Percentiles rank a stretch among this genome's conserved stretches.
phyloP scores from a whole-genome alignment of 2,113 vertebrate species.

The Thomomys bottae region DNA sequence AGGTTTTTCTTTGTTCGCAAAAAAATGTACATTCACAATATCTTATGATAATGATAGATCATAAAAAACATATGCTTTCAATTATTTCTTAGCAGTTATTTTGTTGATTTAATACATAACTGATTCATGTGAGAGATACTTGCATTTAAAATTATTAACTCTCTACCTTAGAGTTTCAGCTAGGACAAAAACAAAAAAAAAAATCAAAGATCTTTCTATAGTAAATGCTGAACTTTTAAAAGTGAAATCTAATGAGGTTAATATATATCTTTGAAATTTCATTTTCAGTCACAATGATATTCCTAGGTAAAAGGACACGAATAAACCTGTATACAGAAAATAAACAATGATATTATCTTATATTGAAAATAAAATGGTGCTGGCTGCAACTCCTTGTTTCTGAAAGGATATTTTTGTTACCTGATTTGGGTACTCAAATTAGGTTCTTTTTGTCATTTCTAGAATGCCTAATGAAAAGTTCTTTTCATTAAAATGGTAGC shows the following conservation, averaged over 20 bases:
- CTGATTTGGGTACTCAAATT: neutral
- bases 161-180: neutral
- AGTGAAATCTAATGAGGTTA: slow-evolving; percentile 48
- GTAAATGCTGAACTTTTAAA: slow-evolving; percentile 46
- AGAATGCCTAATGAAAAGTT: neutral
- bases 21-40: neutral
- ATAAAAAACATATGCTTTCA: neutral
- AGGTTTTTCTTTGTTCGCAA: neutral
- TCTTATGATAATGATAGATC: neutral
- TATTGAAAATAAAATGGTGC: slow-evolving; percentile 33
- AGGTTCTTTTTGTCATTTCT: neutral
- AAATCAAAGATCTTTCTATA: neutral
- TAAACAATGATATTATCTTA: slow-evolving; percentile 43
- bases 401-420: neutral
- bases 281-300: slow-evolving; percentile 50
- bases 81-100: neutral
- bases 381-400: neutral
- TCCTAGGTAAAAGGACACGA: slow-evolving; percentile 50
- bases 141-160: slow-evolving; percentile 41
- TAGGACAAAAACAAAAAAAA: neutral
- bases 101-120: neutral
- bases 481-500: neutral
- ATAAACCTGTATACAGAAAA: slow-evolving; percentile 21
- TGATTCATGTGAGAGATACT: neutral
- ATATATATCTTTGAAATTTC: slow-evolving; percentile 54